Evolutionary conservation across 2,113 vertebrate genomes (phyloP), one percentile per base, ranked within the genome.

Genomic region (Athene noctua): DNA sequence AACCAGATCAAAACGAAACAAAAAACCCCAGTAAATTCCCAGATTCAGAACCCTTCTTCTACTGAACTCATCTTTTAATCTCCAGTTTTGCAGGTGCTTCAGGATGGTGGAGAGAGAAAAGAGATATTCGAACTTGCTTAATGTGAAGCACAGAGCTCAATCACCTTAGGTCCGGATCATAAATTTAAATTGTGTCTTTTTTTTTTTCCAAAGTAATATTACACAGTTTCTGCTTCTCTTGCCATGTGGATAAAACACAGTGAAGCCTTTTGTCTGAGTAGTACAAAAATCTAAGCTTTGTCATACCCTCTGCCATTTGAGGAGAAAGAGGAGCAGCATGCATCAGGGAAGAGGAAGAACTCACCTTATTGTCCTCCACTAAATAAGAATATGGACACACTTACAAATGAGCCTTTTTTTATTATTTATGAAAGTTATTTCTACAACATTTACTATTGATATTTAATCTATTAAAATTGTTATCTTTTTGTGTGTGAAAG

Each of bases 311-410:
- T 66, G 32, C 20, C 20, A 4, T 80, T 67, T 2, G 2, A 94
- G 15, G 29, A 91, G 36, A 75, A 91, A 91, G 38, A 78, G 22
- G 5, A 92, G 29, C 34, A 46, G 29, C 29, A 51, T 4, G 2
- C 18, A 71, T 22, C 25, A 32, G 8, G 13, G 13, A 90, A 66
- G 57, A 90, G 66, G 34, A 87, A 80, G 40, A 75, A 74, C 0
- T 0, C 9, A 38, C 34, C 46, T 83, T 83, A 59, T 83, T 75
- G 15, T 91, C 49, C 16, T 86, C 14, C n/a, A 51, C 59, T 71
- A 92, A 75, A 26, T 10, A 55, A 66, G 54, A 74, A 67, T 12
- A 55, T 16, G 23, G 12, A n/a, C 1, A 0, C 0, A 1, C 8
- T 81, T 89, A 91, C 9, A 71, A 86, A 71, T 13, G 4, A 84